These are phyloP conservation scores for Caenorhabditis virilis DNA, from an alignment of 2,888 invertebrate species.

Conservation along the genomic window DNA sequence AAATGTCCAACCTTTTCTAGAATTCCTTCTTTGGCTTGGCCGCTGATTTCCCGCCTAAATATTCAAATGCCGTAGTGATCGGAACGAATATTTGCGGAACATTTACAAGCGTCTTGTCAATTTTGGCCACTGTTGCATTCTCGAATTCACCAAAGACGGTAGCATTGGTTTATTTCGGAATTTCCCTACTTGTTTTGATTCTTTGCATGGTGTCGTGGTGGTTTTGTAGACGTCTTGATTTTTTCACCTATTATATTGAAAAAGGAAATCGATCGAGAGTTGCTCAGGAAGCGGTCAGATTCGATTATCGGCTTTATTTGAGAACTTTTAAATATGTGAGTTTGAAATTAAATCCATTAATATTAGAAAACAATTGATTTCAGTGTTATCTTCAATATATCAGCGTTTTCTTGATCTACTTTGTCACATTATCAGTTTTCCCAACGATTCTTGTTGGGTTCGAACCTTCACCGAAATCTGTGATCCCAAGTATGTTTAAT, in stretches of 20 bases:
- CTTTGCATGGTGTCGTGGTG: slow-evolving; percentile 94
- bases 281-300: slow-evolving; percentile 5
- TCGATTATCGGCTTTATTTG: slow-evolving; percentile 27
- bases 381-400: slow-evolving; percentile 79
- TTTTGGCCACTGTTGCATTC: slow-evolving; percentile 55
- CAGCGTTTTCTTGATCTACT: slow-evolving; percentile 89
- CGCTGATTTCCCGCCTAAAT: slow-evolving; percentile 81
- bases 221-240: slow-evolving; percentile 83
- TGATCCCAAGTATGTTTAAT: slow-evolving; percentile 58
- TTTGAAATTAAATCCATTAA: not conserved
- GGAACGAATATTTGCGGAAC: slow-evolving; percentile 69
- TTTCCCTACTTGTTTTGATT: slow-evolving; percentile 86
- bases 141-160: slow-evolving; percentile 70
- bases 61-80: slow-evolving; percentile 90
- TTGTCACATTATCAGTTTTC: slow-evolving; percentile 86
- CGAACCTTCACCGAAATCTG: slow-evolving; percentile 69
- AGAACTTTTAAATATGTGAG: slow-evolving; percentile 35
- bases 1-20: too few relatives aligned
- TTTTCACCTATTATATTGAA: slow-evolving; percentile 39
- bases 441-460: slow-evolving; percentile 81
- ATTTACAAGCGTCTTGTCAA: slow-evolving; percentile 63
- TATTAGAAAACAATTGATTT: slow-evolving; percentile 1
- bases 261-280: slow-evolving; percentile 28
- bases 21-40: slow-evolving; percentile 95
- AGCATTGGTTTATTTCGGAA: slow-evolving; percentile 95